Percentiles rank a stretch among this genome's conserved stretches.
These are phyloP conservation scores for Melanogrammus aeglefinus DNA, from an alignment of 2,797 vertebrate species.

Conservation along the genomic window DNA sequence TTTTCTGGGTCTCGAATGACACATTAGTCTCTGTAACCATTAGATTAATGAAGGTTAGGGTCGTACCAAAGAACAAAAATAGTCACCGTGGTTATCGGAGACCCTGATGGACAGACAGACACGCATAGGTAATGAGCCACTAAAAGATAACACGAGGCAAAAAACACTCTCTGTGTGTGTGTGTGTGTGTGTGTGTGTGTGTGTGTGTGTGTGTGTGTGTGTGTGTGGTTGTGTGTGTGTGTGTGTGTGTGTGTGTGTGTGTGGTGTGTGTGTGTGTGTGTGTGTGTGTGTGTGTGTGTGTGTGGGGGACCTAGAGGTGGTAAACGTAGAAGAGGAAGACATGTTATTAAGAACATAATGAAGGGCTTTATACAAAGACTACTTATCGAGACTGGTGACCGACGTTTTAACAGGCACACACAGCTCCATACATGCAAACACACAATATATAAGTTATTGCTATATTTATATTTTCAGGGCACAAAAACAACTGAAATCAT, in stretches of 20 bases:
- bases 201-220: neutral
- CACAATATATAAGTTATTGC: neutral
- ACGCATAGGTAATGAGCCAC: neutral
- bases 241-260: conserved; percentile 1
- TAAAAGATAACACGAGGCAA: neutral
- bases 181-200: conserved; percentile 6
- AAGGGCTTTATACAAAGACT: conserved; percentile 20
- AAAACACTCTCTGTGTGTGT: conserved; percentile 1
- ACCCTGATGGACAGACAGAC: neutral
- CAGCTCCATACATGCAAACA: neutral
- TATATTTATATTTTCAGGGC: neutral
- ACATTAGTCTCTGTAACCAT: too few relatives aligned
- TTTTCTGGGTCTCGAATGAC: too few relatives aligned
- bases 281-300: conserved; percentile 6
- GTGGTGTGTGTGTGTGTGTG: neutral
- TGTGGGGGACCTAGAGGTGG: neutral
- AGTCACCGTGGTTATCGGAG: neutral
- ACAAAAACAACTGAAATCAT: too few relatives aligned
- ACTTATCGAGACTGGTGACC: neutral
- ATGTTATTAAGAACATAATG: conserved; percentile 12
- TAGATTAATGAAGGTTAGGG: too few relatives aligned
- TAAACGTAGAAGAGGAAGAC: conserved; percentile 31
- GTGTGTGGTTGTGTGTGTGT: conserved; percentile 10
- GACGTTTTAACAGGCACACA: neutral
- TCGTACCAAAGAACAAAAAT: too few relatives aligned